Percentiles rank a stretch among this genome's conserved stretches.
phyloP scores from a whole-genome alignment of 1,140 invertebrate genomes.

The Hylyphantes graminicola region DNA sequence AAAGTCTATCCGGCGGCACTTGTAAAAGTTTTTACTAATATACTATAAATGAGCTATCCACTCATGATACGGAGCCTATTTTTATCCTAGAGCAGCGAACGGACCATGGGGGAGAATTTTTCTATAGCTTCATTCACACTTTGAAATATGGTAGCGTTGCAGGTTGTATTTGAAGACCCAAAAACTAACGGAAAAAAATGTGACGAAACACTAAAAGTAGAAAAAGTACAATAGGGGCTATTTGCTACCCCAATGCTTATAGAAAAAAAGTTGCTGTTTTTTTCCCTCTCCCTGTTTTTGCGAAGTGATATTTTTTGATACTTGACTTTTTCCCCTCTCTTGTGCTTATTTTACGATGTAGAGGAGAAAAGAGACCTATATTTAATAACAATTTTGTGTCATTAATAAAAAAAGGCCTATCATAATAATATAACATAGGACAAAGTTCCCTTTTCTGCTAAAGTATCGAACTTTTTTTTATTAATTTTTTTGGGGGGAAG shows the following conservation, averaged over 20 bases:
- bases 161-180: conserved; percentile 34
- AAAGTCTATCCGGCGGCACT: background rate
- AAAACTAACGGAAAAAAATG: conserved; percentile 25
- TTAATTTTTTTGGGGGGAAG: too few relatives aligned
- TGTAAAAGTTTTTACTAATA: conserved; percentile 42
- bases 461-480: too few relatives aligned
- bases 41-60: conserved; percentile 21
- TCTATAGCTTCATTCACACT: conserved; percentile 11
- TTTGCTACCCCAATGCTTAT: background rate
- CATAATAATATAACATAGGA: too few relatives aligned
- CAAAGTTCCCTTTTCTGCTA: too few relatives aligned
- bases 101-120: background rate
- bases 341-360: conserved; percentile 1
- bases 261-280: background rate
- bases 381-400: background rate
- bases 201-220: background rate
- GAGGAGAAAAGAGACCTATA: conserved; percentile 8
- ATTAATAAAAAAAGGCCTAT: too few relatives aligned
- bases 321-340: background rate
- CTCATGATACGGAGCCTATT: conserved; percentile 1
- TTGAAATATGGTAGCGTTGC: conserved; percentile 50
- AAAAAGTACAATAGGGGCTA: conserved; percentile 37
- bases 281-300: background rate
- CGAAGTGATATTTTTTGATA: conserved; percentile 29
- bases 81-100: conserved; percentile 22